Base-by-base conservation (phyloP, 2,888 invertebrate genomes). In the Aporophyla lueneburgensis region DNA sequence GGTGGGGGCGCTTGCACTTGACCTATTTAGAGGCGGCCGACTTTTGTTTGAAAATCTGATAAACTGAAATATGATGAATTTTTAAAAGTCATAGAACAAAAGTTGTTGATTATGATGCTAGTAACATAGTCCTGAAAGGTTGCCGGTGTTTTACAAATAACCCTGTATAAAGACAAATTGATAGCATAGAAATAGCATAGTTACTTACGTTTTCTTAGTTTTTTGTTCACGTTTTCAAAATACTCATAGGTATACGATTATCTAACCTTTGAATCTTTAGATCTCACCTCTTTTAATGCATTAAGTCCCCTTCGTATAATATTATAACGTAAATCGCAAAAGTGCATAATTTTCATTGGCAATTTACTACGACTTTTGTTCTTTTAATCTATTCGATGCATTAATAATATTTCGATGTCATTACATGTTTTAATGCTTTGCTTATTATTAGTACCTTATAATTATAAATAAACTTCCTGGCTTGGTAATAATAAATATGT, bases 341-440 rank as follows among this genome's bases (percentile, higher is more conserved):
- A 71, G 40, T 16, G 16, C 43, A 68, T 68, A 2, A 54, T 16
- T 21, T 33, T 53, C 46, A 46, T 16, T 27, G n/a, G 21, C 19
- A 73, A 62, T 68, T 49, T 49, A 53, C 76, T 46, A 12, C 24
- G n/a, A 51, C 5, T 40, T 40, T n/a, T 16, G 40, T 51, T 53
- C 12, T 67, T 71, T 58, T 46, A 46, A 63, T 65, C 21, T 27
- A 62, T 46, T 24, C 33, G 19, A 59, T 33, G 61, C 5, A 54
- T 12, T 46, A 46, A 46, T 46, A 46, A 54, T 54, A 61, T 76
- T 54, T 14, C 56, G 12, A 62, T 16, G 10, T 58, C 56, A 43
- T 70, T 78, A 63, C 46, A 40, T 5, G 21, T 62, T 69, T 49
- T 54, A 40, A 68, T 61, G 16, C 24, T 12, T 16, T 53, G 33